These are phyloP conservation scores for Ostrea edulis DNA, from an alignment of 1,140 invertebrate genomes.

Conservation along the genomic window DNA sequence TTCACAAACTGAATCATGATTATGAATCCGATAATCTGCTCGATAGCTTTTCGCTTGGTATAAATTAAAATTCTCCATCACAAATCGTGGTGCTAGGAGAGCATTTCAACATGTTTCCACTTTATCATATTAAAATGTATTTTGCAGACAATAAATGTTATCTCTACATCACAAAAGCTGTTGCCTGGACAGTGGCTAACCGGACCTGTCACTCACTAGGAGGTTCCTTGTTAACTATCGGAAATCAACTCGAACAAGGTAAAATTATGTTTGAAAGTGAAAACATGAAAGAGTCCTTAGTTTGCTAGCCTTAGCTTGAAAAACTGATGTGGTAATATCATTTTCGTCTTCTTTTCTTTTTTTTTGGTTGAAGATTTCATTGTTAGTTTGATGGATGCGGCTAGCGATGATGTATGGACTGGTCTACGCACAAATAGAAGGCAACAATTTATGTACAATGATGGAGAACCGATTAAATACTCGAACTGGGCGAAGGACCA, in stretches of 20 bases:
- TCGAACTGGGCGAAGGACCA: neutral
- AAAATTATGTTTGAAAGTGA: neutral
- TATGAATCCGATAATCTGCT: too few species aligned
- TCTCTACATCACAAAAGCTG: neutral
- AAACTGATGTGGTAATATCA: too few species aligned
- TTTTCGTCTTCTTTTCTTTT: neutral
- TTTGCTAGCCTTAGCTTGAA: too few species aligned
- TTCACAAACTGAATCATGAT: too few species aligned
- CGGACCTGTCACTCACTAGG: neutral
- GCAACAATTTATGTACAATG: neutral
- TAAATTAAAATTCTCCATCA: too few species aligned
- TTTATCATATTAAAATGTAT: neutral
- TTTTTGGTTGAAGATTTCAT: neutral
- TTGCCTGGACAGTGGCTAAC: neutral
- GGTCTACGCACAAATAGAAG: neutral
- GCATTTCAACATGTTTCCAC: too few species aligned
- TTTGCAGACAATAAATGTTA: constrained; percentile 21
- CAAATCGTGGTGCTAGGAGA: too few species aligned
- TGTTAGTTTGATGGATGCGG: neutral
- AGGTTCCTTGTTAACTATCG: neutral
- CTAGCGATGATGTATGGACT: neutral
- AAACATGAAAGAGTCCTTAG: neutral
- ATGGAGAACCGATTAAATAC: neutral
- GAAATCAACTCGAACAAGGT: constrained; percentile 17
- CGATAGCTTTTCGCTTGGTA: too few species aligned